phyloP scores from a whole-genome alignment of 2,113 vertebrate species.

The Zootoca vivipara region DNA sequence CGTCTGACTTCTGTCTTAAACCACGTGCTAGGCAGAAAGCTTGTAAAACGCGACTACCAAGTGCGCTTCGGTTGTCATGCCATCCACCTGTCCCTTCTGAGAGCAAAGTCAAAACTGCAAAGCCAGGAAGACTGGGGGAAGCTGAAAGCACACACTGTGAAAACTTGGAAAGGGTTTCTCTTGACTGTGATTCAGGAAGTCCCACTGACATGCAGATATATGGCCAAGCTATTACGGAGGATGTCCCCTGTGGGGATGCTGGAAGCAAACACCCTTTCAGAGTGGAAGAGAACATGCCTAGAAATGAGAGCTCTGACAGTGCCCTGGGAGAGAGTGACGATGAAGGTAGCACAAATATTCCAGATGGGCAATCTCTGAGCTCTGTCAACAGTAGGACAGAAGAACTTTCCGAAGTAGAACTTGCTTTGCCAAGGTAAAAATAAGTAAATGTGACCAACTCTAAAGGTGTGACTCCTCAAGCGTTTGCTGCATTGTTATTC shows the following conservation, averaged over 20 bases:
- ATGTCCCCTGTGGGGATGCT: constrained; percentile 73
- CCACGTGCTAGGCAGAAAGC: constrained; percentile 38
- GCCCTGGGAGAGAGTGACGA: constrained; percentile 86
- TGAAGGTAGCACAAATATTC: constrained; percentile 66
- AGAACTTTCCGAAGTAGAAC: constrained; percentile 76
- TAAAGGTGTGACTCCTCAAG: not conserved
- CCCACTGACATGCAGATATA: constrained; percentile 48
- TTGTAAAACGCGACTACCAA: not conserved
- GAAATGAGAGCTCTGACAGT: constrained; percentile 85
- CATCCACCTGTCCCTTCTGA: not conserved
- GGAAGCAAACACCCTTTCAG: constrained; percentile 63
- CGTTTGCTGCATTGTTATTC: not conserved
- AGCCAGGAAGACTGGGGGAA: constrained; percentile 27
- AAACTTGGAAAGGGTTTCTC: constrained; percentile 18
- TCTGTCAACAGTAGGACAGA: constrained; percentile 46
- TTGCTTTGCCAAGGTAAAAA: constrained; percentile 84
- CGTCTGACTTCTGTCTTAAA: constrained; percentile 29
- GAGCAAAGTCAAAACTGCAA: not conserved
- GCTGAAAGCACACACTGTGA: constrained; percentile 25
- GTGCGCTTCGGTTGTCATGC: not conserved
- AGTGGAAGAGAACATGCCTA: constrained; percentile 77
- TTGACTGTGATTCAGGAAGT: constrained; percentile 1
- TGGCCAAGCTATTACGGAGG: constrained; percentile 41
- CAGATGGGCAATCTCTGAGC: not conserved
- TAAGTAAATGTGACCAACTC: not conserved